Evolutionary conservation across 2,113 vertebrate genomes (phyloP).

Genomic region (Cathartes aura): DNA sequence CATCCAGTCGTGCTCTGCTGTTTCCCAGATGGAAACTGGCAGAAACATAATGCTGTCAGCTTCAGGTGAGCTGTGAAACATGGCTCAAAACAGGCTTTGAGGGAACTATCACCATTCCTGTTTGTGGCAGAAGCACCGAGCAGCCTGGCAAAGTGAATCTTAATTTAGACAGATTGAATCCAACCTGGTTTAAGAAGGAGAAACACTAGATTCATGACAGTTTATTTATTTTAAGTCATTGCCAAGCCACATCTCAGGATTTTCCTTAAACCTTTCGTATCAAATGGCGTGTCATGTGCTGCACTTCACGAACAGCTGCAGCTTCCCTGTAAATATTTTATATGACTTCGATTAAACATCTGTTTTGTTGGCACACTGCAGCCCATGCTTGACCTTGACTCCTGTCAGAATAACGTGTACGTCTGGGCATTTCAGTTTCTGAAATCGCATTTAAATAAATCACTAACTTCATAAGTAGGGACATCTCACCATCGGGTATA

Average conservation of each 20-base stretch:
- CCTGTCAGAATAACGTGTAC: not conserved
- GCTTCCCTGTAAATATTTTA: conserved; percentile 44
- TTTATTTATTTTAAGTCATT: not conserved
- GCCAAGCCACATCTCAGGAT: not conserved
- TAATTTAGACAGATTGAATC: not conserved
- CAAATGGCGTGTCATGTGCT: not conserved
- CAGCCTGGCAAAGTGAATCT: not conserved
- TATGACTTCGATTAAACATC: conserved; percentile 28
- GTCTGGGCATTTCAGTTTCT: not conserved
- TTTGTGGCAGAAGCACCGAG: not conserved
- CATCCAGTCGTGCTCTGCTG: not conserved
- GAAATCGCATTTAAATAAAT: not conserved
- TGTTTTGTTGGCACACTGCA: not conserved
- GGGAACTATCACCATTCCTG: not conserved
- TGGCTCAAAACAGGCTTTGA: not conserved
- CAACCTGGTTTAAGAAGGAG: not conserved
- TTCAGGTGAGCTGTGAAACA: not conserved
- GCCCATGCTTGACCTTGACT: not conserved
- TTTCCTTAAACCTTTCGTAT: not conserved
- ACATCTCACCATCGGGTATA: not conserved
- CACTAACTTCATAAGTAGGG: not conserved
- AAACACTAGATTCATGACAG: not conserved
- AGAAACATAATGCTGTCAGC: not conserved
- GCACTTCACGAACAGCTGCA: not conserved
- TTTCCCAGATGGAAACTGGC: not conserved